Conservation (phyloP, 2,113 vertebrate genomes). For the Esox niger region DNA sequence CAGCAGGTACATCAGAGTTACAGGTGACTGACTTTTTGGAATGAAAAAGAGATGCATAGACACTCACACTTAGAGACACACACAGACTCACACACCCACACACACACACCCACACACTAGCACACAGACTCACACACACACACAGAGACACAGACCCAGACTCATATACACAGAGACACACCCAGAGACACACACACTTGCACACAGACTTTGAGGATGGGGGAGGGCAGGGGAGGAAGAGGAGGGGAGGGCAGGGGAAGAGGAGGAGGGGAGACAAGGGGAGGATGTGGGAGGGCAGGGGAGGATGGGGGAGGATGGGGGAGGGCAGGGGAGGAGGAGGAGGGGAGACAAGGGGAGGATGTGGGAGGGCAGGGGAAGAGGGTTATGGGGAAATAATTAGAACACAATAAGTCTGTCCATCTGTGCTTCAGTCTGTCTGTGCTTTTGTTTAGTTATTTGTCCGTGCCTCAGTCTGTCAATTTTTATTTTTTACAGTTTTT, state of each 20-base stretch:
- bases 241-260: not conserved
- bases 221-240: not conserved
- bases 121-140: constrained; percentile 1
- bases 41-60: too few species aligned
- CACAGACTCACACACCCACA: not conserved
- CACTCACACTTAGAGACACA: too few species aligned
- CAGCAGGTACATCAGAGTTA: too few species aligned
- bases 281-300: not conserved
- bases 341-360: not conserved
- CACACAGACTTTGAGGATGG: not conserved
- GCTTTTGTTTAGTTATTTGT: too few species aligned
- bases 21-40: too few species aligned
- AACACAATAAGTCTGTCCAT: too few species aligned
- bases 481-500: too few species aligned
- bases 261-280: too few species aligned
- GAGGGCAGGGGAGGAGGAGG: not conserved
- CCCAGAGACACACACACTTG: not conserved
- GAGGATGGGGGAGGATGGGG: not conserved
- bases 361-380: not conserved
- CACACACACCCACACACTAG: not conserved
- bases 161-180: constrained; percentile 3
- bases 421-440: too few species aligned
- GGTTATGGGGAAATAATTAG: too few species aligned
- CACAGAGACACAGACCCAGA: not conserved
- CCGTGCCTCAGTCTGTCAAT: too few species aligned